phyloP scores from a whole-genome alignment of 2,888 invertebrate species.

The Ophion obscuratus region DNA sequence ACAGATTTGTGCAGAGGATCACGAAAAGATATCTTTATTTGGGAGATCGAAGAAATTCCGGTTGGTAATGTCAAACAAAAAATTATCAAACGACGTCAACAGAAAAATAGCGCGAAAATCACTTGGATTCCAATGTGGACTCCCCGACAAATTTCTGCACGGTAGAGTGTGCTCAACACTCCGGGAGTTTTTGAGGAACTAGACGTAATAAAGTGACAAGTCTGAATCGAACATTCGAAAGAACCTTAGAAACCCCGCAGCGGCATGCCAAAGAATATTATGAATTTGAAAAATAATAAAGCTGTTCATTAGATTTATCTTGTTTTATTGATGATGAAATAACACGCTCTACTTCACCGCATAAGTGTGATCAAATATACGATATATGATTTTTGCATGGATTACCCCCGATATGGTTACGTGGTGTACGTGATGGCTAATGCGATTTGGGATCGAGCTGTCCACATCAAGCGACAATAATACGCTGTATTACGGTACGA shows the following conservation, averaged over 20 bases:
- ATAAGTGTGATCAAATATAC: neutral
- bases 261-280: neutral
- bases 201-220: too few relatives aligned
- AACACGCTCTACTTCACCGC: neutral
- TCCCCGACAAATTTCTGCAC: too few relatives aligned
- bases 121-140: too few relatives aligned
- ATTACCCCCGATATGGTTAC: conserved; percentile 15
- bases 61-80: too few relatives aligned
- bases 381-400: neutral
- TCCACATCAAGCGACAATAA: conserved; percentile 54
- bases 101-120: too few relatives aligned
- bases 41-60: too few relatives aligned
- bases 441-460: conserved; percentile 46
- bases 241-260: neutral
- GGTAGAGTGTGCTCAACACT: too few relatives aligned
- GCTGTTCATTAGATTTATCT: neutral
- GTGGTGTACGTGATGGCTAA: conserved; percentile 32
- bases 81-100: too few relatives aligned
- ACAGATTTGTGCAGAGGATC: too few relatives aligned
- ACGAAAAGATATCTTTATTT: too few relatives aligned
- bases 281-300: neutral
- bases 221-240: too few relatives aligned
- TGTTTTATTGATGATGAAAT: neutral
- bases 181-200: too few relatives aligned
- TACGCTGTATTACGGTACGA: conserved; percentile 37